phyloP scores from a whole-genome alignment of 1,140 invertebrate genomes.

The Bombus cullumanus region DNA sequence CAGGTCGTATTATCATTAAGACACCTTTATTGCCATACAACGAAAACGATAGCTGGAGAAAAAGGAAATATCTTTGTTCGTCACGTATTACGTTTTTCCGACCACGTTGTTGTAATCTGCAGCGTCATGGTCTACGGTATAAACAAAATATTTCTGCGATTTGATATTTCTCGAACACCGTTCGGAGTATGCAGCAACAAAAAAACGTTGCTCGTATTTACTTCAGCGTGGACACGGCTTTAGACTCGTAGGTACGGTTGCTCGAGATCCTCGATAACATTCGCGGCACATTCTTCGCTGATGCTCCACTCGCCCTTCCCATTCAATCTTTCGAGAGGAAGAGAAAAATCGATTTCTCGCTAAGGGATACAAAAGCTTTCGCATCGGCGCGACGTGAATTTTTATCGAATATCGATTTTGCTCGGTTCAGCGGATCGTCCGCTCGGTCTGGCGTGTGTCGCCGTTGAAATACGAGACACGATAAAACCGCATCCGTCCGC shows the following conservation, averaged over 20 bases:
- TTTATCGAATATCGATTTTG: conserved; percentile 18
- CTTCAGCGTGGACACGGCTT: background rate
- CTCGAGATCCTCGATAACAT: background rate
- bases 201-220: background rate
- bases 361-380: background rate
- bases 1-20: no score
- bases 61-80: no score
- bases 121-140: background rate
- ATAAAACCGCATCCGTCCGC: conserved; percentile 21
- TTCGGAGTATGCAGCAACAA: background rate
- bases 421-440: background rate
- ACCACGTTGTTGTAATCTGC: no score
- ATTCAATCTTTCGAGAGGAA: background rate
- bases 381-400: background rate
- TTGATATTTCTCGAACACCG: background rate
- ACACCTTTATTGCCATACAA: no score
- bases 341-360: background rate
- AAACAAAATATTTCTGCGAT: background rate
- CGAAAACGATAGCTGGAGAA: no score
- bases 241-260: background rate
- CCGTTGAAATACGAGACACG: conserved; percentile 39
- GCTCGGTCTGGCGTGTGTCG: background rate
- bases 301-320: background rate
- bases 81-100: no score
- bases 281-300: background rate